Evolutionary conservation across 64 coral and sea anemone genomes (phyloP).

Genomic region (Exaiptasia diaphana): DNA sequence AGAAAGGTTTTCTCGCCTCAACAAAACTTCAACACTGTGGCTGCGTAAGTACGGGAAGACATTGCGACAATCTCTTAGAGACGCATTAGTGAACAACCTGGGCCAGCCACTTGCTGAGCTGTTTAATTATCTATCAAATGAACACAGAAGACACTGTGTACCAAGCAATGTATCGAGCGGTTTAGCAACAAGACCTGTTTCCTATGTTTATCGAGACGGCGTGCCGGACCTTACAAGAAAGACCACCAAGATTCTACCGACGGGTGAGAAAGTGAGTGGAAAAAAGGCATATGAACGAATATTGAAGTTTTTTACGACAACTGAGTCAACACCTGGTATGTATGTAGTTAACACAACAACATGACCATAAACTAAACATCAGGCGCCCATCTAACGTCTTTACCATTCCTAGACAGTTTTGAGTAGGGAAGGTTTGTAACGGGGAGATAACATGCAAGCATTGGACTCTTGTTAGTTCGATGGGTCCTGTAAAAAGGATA

Average conservation of each 20-base stretch:
- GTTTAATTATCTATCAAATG: constrained; percentile 41
- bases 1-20: too few species aligned
- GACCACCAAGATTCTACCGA: constrained; percentile 45
- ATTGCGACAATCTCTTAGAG: constrained; percentile 18
- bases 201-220: constrained; percentile 53
- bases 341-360: background rate
- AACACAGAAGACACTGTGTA: constrained; percentile 71
- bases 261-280: constrained; percentile 36
- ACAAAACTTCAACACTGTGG: constrained; percentile 20
- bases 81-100: constrained; percentile 41
- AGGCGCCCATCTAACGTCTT: background rate
- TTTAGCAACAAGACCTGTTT: constrained; percentile 58
- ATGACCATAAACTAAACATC: background rate
- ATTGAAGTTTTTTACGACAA: constrained; percentile 77
- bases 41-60: constrained; percentile 22
- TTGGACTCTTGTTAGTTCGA: background rate
- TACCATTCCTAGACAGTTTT: background rate
- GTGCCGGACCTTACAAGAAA: constrained; percentile 41
- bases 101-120: constrained; percentile 61
- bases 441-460: background rate
- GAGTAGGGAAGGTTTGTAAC: too few species aligned
- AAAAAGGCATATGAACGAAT: constrained; percentile 67
- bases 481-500: too few species aligned
- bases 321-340: constrained; percentile 40
- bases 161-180: constrained; percentile 79